Evolutionary conservation across 1,140 invertebrate species (phyloP), one percentile per base, ranked within the genome.

Genomic region (Meloidogyne chitwoodi): DNA sequence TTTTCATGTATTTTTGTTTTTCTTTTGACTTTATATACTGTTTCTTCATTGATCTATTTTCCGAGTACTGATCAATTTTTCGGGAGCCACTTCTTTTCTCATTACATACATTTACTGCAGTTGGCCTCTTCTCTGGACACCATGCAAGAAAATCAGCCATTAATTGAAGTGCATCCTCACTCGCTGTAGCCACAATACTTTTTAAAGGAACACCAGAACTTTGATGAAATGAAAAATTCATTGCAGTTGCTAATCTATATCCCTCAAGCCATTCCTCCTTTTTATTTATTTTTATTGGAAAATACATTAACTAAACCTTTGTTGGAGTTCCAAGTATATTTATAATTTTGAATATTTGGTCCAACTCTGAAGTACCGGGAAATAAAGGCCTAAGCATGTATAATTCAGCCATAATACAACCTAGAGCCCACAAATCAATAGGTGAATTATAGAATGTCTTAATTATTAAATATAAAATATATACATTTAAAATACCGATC

Each of bases 261-360:
- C 95, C 56, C 64, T 99, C 96, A 0, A 93, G 91, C 96, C 96
- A 99, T 74, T 96, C 93, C 78, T 91, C 91, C 91, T 95, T 88
- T 66, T 29, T 75, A 77, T 38, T 22, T 79, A n/a, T 41, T 74
- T 48, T 78, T 8, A 38, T 12, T 74, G 26, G 16, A 14, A 14
- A 56, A n/a, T 68, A 12, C 0, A n/a, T 26, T 66, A 65, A 79
- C 12, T 24, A 26, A 1, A 93, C 92, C 89, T 93, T 94, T 81
- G 93, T 92, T 0, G 96, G 96, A 5, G 95, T 97, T 12, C 97
- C 97, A 61, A 98, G 90, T 24, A 98, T 91, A 0, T 93, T 93
- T 85, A 95, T 96, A 73, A 98, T 96, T 88, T 95, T 95, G 85
- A 98, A 98, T 67, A 99, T 92, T 89, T 99, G 93, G 88, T 99